Conservation (phyloP, 2,888 invertebrate genomes). For the Alentia gelatinosa region DNA sequence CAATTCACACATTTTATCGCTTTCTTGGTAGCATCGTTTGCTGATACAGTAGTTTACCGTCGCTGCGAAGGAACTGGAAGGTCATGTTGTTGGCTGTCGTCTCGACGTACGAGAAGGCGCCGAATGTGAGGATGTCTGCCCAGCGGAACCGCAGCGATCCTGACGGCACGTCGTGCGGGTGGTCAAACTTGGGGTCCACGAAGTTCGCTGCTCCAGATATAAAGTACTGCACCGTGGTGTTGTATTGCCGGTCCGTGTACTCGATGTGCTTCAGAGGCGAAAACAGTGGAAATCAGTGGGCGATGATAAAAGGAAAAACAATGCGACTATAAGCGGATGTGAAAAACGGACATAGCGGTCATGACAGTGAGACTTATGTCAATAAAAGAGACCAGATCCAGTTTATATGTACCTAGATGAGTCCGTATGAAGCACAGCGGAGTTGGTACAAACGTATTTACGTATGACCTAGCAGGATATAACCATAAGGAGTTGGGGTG, state of each 20-base stretch:
- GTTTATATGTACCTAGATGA: too few species aligned
- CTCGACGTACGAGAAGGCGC: conserved; percentile 70
- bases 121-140: conserved; percentile 67
- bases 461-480: too few species aligned
- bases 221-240: conserved; percentile 78
- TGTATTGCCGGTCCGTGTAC: conserved; percentile 49
- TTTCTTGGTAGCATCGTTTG: conserved; percentile 67
- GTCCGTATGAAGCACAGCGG: too few species aligned
- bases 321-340: neutral
- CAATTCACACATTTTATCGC: too few species aligned
- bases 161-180: conserved; percentile 74
- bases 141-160: conserved; percentile 76
- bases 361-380: too few species aligned
- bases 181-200: conserved; percentile 75
- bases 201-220: conserved; percentile 81
- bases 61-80: conserved; percentile 72
- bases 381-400: too few species aligned
- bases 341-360: too few species aligned
- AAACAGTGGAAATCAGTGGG: too few species aligned
- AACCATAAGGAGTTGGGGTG: too few species aligned
- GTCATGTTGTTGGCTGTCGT: conserved; percentile 72
- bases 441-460: too few species aligned
- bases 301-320: neutral
- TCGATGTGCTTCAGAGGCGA: conserved; percentile 39
- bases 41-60: conserved; percentile 69